Evolutionary conservation across 1,140 invertebrate species (phyloP), one percentile per base, ranked within the genome.

Genomic region (Spodoptera litura): DNA sequence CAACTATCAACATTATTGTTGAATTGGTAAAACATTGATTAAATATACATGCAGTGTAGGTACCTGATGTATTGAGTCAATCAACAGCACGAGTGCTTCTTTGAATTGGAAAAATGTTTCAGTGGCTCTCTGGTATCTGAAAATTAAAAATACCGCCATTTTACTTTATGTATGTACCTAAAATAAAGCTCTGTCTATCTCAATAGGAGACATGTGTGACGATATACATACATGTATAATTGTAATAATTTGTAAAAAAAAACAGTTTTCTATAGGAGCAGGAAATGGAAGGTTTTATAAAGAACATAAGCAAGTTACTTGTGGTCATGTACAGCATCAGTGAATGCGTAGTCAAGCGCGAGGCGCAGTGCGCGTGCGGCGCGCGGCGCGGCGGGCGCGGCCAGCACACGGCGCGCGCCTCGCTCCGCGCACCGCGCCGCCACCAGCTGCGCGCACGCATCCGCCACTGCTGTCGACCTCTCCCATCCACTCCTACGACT

Each of bases 261-360:
- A 0, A 20, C 20, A 20, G 20, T 20, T 31, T 31, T 31, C 31
- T 31, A 5, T 31, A 31, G 31, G 31, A 31, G 31, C 31, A 44
- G 6, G 38, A 44, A 9, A 10, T 44, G 38, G 2, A 44, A 44
- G 4, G 13, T 31, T 31, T 20, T 62, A 25, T 62, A 13, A 38
- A 3, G 31, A 12, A 35, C 4, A 25, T n/a, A n/a, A 13, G n/a
- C 56, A 20, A 72, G 78, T 81, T 73, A 94, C 93, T 90, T 94
- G 55, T 91, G 88, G 51, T 94, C 93, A 49, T 94, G 93, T 71
- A 93, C 71, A 9, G 86, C 82, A 59, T 94, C 93, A 0, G 93
- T 94, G 59, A 93, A 94, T 5, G 91, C 91, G 77, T 94, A 94
- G 76, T 94, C 93, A 0, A 94, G 78, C 2, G 89, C 89, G 0